Evolutionary conservation across 2,113 vertebrate genomes (phyloP), one percentile per base, ranked within the genome.

Genomic region (Bubalus kerabau): DNA sequence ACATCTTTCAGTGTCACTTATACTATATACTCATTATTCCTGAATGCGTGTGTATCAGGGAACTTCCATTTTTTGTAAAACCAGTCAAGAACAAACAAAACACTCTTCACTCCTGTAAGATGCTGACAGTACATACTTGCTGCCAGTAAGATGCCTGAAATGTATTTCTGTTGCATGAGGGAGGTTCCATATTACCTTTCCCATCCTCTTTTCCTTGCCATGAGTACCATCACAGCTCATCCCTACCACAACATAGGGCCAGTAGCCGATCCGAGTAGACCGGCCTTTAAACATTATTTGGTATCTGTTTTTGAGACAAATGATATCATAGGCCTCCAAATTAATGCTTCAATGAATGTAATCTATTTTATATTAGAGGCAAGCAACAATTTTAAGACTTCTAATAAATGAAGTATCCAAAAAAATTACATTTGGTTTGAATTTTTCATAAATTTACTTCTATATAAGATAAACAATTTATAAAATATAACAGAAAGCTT

Each of bases 11-110:
- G 36, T 86, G 67, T 96, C 57, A 71, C 40, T 96, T 93, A 19
- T 93, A 85, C 10, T 85, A 15, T 91, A 76, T 90, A 71, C 30
- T 95, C 89, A 94, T 78, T 64, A 92, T 97, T 94, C 43, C 19
- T 86, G 54, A 98, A 76, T 83, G n/a, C 86, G 13, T 95, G 40
- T 71, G 43, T 94, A 60, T 82, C 64, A 82, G 54, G 62, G 85
- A 95, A 92, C 36, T 96, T 89, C 17, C 30, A 96, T 71, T 97
- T 95, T 94, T 50, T 71, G 16, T 89, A 90, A 97, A 88, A 78
- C 21, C 30, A 17, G 11, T 87, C 56, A 89, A 95, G 59, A 85
- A 76, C 19, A 94, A 92, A 67, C 56, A 84, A 64, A 83, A 96
- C 14, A 32, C 16, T 46, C 6, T 88, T 64, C 43, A 30, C 24